Conservation (phyloP, 2,888 invertebrate genomes). For the Synergus japonicus region DNA sequence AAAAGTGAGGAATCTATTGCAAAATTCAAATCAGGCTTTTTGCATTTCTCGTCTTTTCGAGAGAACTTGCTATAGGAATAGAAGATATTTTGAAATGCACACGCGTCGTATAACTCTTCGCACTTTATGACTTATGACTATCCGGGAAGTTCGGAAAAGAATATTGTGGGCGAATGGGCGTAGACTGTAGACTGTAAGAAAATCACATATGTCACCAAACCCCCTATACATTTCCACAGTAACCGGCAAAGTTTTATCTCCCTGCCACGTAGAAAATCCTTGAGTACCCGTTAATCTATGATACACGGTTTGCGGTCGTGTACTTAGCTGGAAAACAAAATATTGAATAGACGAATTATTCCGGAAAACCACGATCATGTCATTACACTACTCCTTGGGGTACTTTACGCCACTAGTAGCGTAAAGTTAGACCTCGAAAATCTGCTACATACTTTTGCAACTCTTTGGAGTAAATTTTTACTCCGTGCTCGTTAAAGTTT, state of each 20-base stretch:
- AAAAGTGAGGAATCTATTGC: constrained; percentile 8
- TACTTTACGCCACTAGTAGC: too few species aligned
- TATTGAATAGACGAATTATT: too few species aligned
- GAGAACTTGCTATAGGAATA: constrained; percentile 1
- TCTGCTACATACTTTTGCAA: too few species aligned
- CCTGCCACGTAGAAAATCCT: constrained; percentile 9
- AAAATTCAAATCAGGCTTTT: constrained; percentile 12
- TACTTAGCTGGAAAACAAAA: too few species aligned
- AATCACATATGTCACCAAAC: constrained; percentile 35
- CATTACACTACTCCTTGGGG: too few species aligned
- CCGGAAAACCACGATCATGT: too few species aligned
- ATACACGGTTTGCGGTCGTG: neutral
- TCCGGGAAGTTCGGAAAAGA: constrained; percentile 32
- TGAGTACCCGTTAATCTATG: neutral
- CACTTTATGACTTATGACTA: constrained; percentile 40
- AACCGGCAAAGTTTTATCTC: constrained; percentile 38
- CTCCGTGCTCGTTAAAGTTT: too few species aligned
- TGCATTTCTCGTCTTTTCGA: constrained; percentile 2
- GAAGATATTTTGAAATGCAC: constrained; percentile 15
- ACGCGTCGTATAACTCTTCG: constrained; percentile 37
- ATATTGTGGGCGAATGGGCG: constrained; percentile 15
- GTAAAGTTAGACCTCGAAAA: too few species aligned
- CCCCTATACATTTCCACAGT: constrained; percentile 35
- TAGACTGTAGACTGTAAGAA: constrained; percentile 29
- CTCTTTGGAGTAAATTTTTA: too few species aligned